Conservation (phyloP, 2,113 vertebrate genomes). For the Thunnus thynnus region DNA sequence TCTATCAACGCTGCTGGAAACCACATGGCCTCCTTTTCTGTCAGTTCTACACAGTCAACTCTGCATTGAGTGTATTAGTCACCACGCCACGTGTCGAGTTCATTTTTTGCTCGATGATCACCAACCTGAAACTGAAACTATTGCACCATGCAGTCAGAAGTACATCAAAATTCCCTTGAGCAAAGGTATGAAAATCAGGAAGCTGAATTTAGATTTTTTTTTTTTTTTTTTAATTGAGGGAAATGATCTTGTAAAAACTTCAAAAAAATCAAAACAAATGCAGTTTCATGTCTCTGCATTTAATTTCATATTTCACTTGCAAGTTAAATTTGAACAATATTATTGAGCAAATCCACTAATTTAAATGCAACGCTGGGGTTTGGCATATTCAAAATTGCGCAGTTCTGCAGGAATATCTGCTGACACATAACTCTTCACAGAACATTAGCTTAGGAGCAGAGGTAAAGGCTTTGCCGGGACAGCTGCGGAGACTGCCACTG, state of each 20-base stretch:
- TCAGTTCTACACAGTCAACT: too few species aligned
- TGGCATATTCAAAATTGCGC: not conserved
- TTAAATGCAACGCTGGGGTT: not conserved
- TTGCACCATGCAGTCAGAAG: constrained; percentile 28
- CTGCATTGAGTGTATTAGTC: too few species aligned
- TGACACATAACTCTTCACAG: not conserved
- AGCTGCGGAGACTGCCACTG: constrained; percentile 48
- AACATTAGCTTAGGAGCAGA: not conserved
- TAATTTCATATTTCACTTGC: not conserved
- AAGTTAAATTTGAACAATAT: not conserved
- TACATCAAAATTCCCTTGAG: not conserved
- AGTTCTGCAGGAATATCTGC: not conserved
- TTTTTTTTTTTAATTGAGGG: not conserved
- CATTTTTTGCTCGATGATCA: not conserved
- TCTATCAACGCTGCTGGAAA: too few species aligned
- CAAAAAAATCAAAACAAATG: too few species aligned
- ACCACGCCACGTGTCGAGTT: not conserved
- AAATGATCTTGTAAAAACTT: too few species aligned
- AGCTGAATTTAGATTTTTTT: not conserved
- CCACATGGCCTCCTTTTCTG: too few species aligned
- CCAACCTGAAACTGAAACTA: constrained; percentile 30
- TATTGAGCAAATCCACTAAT: not conserved
- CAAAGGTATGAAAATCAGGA: not conserved
- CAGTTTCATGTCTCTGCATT: not conserved
- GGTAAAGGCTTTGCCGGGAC: constrained; percentile 4